Conservation (phyloP, 1,140 invertebrate genomes). For the Gonioctena quinquepunctata region DNA sequence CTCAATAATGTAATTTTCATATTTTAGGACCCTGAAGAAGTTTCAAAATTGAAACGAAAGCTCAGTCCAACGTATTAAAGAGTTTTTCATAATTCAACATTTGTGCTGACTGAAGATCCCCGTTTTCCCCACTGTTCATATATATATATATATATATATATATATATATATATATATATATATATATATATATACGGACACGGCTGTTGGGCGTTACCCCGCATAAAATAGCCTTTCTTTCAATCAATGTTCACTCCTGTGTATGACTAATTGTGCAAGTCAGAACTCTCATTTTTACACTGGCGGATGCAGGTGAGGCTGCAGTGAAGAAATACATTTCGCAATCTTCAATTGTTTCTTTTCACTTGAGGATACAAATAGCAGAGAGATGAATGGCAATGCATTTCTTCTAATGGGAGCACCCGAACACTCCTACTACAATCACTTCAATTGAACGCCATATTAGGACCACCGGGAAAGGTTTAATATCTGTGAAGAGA, state of each 20-base stretch:
- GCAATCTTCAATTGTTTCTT: not conserved
- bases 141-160: too few species aligned
- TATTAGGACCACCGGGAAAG: not conserved
- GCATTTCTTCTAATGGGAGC: not conserved
- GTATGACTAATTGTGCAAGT: not conserved
- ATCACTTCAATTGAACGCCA: not conserved
- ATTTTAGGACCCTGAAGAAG: too few species aligned
- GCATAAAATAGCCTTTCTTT: not conserved
- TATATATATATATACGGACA: too few species aligned
- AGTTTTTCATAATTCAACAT: too few species aligned
- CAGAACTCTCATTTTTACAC: not conserved
- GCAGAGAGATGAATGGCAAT: not conserved
- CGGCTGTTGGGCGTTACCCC: not conserved
- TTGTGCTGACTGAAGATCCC: too few species aligned
- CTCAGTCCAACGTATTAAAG: too few species aligned
- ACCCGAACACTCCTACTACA: not conserved
- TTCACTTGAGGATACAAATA: not conserved
- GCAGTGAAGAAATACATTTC: not conserved
- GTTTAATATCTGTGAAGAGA: not conserved
- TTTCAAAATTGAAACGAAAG: too few species aligned
- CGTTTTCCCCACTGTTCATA: too few species aligned
- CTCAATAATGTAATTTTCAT: too few species aligned
- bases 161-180: too few species aligned
- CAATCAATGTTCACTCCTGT: too few species aligned
- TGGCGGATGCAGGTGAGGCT: not conserved